These are phyloP conservation scores for Oxyura jamaicensis DNA, from an alignment of 2,113 vertebrate species.

Conservation along the genomic window DNA sequence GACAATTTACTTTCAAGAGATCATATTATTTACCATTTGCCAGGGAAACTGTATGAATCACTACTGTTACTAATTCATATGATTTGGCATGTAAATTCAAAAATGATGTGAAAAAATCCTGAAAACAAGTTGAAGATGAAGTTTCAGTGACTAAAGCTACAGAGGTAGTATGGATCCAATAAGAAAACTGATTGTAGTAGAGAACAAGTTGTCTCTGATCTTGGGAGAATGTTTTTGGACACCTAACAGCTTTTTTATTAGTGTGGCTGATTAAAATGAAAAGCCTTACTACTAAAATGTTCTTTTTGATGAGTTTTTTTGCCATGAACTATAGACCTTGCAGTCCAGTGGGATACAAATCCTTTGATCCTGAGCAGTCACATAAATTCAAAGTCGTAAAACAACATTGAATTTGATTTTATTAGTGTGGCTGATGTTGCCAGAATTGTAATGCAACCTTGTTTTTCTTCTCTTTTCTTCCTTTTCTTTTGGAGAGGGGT, in stretches of 20 bases:
- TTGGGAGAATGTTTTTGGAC: constrained; percentile 83
- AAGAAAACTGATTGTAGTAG: constrained; percentile 68
- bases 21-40: background rate
- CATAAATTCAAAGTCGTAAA: constrained; percentile 83
- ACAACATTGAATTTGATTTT: constrained; percentile 83
- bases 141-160: constrained; percentile 70
- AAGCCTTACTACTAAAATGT: constrained; percentile 79
- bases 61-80: background rate
- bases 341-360: constrained; percentile 78
- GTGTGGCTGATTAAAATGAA: constrained; percentile 84
- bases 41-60: background rate
- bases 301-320: constrained; percentile 85
- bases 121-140: constrained; percentile 54
- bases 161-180: constrained; percentile 78
- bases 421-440: constrained; percentile 81
- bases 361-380: constrained; percentile 82
- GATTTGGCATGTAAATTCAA: background rate
- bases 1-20: background rate
- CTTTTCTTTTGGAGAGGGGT: constrained; percentile 5
- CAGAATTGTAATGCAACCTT: constrained; percentile 78
- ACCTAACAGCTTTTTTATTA: constrained; percentile 85
- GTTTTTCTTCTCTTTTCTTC: constrained; percentile 67
- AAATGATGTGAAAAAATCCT: constrained; percentile 63
- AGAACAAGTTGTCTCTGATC: constrained; percentile 79
- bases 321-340: constrained; percentile 82